Evolutionary conservation across 2,888 invertebrate species (phyloP).

Genomic region (Trachelus troglodyta): DNA sequence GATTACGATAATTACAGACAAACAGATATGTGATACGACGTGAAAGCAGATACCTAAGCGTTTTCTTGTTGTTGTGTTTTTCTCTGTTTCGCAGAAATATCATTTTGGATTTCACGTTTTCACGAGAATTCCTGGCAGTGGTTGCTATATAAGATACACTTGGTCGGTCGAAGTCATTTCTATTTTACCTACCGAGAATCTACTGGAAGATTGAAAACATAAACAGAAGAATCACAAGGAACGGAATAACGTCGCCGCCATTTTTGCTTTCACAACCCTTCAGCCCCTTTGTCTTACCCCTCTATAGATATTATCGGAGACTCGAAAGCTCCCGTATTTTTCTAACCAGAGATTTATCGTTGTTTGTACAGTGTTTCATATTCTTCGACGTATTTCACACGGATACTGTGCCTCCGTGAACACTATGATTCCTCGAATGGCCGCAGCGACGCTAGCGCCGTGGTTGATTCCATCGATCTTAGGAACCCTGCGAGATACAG

Average conservation of each 20-base stretch:
- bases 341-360: neutral
- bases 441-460: neutral
- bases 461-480: neutral
- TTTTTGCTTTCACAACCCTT: neutral
- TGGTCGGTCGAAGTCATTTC: constrained; percentile 27
- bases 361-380: neutral
- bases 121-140: constrained; percentile 44
- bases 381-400: neutral
- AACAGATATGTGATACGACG: constrained; percentile 26
- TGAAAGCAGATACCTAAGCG: constrained; percentile 24
- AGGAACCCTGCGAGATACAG: neutral
- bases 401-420: neutral
- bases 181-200: neutral
- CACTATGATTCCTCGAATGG: neutral
- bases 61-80: constrained; percentile 13
- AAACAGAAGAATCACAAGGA: neutral
- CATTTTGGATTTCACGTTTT: constrained; percentile 25
- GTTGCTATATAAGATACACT: constrained; percentile 33
- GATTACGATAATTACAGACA: constrained; percentile 23
- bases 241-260: neutral
- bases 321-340: neutral
- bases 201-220: neutral
- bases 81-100: neutral
- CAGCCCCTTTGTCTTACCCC: neutral
- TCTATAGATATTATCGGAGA: neutral